Evolutionary conservation across 64 coral and sea anemone genomes (phyloP).

Genomic region (Acropora yongei): DNA sequence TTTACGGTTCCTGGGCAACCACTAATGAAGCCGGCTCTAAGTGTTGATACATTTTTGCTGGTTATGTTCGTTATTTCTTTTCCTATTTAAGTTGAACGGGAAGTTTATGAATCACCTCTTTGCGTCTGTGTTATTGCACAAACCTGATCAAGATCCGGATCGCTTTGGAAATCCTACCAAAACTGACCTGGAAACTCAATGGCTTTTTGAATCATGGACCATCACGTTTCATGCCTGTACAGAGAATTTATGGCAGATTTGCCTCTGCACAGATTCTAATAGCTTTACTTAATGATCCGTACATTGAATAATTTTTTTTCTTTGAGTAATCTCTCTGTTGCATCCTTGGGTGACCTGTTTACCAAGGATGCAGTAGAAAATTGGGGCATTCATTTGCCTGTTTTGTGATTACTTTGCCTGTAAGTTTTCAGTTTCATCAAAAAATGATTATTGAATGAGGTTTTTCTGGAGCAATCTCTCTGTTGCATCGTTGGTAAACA

Average conservation of each 20-base stretch:
- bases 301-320: too few species aligned
- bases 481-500: too few species aligned
- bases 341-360: too few species aligned
- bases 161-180: slow-evolving; percentile 39
- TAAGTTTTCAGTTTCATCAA: too few species aligned
- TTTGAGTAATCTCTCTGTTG: too few species aligned
- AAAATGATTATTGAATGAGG: too few species aligned
- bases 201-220: neutral
- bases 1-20: neutral
- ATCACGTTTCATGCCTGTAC: neutral
- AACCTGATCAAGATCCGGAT: slow-evolving; percentile 32
- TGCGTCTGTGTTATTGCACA: slow-evolving; percentile 15
- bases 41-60: neutral
- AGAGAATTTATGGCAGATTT: slow-evolving; percentile 28
- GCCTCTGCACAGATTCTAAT: slow-evolving; percentile 12
- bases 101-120: slow-evolving; percentile 28
- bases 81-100: slow-evolving; percentile 4
- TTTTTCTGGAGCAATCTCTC: too few species aligned
- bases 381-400: too few species aligned
- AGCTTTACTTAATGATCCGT: too few species aligned
- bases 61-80: slow-evolving; percentile 16
- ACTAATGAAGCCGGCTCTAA: neutral
- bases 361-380: too few species aligned
- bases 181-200: slow-evolving; percentile 29
- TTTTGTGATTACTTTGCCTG: too few species aligned